Conservation (phyloP, 2,113 vertebrate genomes). For the Opisthocomus hoazin region DNA sequence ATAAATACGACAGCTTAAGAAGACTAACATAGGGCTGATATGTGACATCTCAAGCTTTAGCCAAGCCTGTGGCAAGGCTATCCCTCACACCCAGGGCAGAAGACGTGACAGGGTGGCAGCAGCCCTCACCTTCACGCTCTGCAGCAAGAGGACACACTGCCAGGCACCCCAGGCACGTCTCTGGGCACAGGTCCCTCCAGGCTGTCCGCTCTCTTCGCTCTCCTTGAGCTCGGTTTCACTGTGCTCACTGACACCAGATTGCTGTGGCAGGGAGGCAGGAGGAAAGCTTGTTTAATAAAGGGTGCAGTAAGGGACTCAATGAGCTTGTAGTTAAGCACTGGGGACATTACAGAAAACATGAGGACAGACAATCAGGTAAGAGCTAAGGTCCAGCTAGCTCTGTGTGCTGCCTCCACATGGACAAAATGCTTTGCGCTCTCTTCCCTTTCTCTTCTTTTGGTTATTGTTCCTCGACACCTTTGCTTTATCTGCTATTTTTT, state of each 20-base stretch:
- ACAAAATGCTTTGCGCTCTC: not conserved
- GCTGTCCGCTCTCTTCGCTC: not conserved
- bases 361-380: not conserved
- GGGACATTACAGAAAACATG: not conserved
- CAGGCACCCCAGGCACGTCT: not conserved
- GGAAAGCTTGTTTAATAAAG: not conserved
- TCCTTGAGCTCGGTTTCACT: not conserved
- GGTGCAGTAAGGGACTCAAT: not conserved
- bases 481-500: not conserved
- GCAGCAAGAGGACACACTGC: not conserved
- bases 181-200: not conserved
- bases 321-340: not conserved
- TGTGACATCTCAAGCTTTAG: not conserved
- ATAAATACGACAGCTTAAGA: not conserved
- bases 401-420: not conserved
- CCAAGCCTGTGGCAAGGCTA: not conserved
- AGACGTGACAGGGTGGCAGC: not conserved
- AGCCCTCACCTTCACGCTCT: not conserved
- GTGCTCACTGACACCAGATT: not conserved
- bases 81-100: not conserved
- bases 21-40: no score
- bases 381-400: not conserved
- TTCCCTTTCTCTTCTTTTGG: not conserved
- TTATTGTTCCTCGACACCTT: not conserved
- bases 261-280: not conserved